phyloP scores from a whole-genome alignment of 2,888 invertebrate species.

The Lomographa bimaculata region DNA sequence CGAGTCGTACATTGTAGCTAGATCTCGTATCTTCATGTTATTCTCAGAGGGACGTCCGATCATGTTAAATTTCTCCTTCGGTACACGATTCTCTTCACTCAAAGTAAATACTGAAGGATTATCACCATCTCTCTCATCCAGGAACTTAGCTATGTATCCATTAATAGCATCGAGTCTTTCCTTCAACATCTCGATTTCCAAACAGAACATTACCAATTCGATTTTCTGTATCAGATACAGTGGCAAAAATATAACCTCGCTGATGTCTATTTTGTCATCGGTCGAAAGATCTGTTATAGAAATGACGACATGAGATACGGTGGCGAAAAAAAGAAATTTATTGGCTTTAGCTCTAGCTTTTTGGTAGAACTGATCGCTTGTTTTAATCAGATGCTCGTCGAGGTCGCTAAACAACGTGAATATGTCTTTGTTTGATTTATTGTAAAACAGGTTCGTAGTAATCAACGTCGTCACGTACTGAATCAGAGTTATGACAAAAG shows the following conservation, averaged over 20 bases:
- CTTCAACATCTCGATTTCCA: constrained; percentile 47
- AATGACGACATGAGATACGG: constrained; percentile 32
- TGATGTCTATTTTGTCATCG: constrained; percentile 17
- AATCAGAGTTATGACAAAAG: constrained; percentile 30
- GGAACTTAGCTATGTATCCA: constrained; percentile 44
- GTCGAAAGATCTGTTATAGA: constrained; percentile 31
- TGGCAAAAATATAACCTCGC: constrained; percentile 21
- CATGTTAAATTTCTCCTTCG: constrained; percentile 36
- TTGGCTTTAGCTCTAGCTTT: constrained; percentile 35
- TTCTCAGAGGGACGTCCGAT: constrained; percentile 41
- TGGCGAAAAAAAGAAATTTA: constrained; percentile 28
- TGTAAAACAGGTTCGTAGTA: constrained; percentile 11
- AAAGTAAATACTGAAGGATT: constrained; percentile 39
- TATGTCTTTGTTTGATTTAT: constrained; percentile 13
- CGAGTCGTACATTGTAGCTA: constrained; percentile 50
- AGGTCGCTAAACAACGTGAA: constrained; percentile 17
- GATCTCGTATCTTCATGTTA: constrained; percentile 50
- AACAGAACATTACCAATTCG: constrained; percentile 50
- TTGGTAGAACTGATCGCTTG: constrained; percentile 15
- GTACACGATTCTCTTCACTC: constrained; percentile 30
- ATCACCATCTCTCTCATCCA: constrained; percentile 39
- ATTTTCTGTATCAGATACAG: constrained; percentile 49
- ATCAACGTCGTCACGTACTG: constrained; percentile 29
- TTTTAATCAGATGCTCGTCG: constrained; percentile 14
- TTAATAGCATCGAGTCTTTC: constrained; percentile 49